Percentiles rank a stretch among this genome's conserved stretches.
Conservation (phyloP, 2,797 vertebrate genomes). For the Myotis pilosus region DNA sequence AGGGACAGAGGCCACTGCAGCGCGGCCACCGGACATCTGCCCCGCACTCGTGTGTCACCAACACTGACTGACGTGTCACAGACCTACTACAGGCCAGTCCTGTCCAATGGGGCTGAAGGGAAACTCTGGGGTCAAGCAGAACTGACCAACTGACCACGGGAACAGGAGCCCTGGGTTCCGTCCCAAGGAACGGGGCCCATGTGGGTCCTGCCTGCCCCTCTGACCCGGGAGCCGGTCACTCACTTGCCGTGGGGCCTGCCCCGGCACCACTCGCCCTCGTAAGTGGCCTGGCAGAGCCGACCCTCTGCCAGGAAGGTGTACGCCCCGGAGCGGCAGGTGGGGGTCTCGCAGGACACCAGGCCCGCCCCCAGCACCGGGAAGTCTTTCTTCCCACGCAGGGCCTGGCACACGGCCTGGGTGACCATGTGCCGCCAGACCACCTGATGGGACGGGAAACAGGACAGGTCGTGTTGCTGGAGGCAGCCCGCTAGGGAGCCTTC, state of each 20-base stretch:
- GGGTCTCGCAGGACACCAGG: neutral
- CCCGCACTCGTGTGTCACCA: neutral
- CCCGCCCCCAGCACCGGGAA: conserved; percentile 79
- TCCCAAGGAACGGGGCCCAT: accelerated
- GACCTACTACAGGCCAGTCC: neutral
- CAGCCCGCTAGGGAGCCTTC: neutral
- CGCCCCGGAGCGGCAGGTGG: conserved; percentile 53
- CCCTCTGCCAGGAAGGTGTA: conserved; percentile 79
- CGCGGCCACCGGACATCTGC: accelerated
- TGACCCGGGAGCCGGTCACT: conserved; percentile 37
- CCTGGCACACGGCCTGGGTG: conserved; percentile 82
- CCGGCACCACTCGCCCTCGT: conserved; percentile 84
- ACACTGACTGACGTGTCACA: neutral
- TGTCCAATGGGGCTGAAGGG: no score
- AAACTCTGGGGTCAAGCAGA: neutral
- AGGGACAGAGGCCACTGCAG: neutral
- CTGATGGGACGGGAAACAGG: conserved; percentile 62
- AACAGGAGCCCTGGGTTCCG: neutral
- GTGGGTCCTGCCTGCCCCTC: accelerated
- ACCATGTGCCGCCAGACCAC: conserved; percentile 84
- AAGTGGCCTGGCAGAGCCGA: conserved; percentile 79
- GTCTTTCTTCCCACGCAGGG: conserved; percentile 79
- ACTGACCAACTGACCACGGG: neutral
- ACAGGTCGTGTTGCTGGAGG: neutral
- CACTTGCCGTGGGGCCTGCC: conserved; percentile 86